Percentiles rank a stretch among this genome's conserved stretches.
Conservation (phyloP, 2,888 invertebrate species). For the Hymenopus coronatus region DNA sequence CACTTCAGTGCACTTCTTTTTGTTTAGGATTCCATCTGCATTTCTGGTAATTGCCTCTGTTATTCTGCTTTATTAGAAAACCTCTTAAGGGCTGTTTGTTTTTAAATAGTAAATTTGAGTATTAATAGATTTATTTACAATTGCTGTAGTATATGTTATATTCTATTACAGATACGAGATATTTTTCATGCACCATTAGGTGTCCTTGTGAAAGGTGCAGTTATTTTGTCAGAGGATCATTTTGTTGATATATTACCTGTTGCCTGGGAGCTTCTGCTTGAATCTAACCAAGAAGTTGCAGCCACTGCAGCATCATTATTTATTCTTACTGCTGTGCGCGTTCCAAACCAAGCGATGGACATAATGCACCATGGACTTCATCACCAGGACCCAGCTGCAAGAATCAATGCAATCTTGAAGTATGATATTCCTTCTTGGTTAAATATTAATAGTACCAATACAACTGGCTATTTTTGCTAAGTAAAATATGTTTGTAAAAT, state of each 20-base stretch:
- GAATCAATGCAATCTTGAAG: constrained; percentile 80
- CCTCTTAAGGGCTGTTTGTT: too few species aligned
- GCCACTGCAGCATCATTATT: constrained; percentile 86
- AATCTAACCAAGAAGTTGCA: constrained; percentile 84
- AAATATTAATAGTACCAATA: neutral
- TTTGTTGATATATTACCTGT: constrained; percentile 86
- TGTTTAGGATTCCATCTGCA: too few species aligned
- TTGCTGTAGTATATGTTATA: too few species aligned
- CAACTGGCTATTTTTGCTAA: neutral
- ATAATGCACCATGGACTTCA: constrained; percentile 87
- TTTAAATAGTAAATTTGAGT: too few species aligned
- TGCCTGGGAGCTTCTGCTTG: constrained; percentile 92
- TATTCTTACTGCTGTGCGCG: constrained; percentile 88
- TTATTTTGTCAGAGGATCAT: constrained; percentile 81
- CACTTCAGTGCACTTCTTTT: too few species aligned
- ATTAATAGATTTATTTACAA: too few species aligned
- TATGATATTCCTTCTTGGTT: constrained; percentile 39
- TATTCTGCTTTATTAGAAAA: too few species aligned
- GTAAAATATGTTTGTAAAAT: neutral
- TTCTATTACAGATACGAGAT: constrained; percentile 65
- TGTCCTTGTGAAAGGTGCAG: constrained; percentile 83
- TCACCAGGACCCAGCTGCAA: constrained; percentile 74
- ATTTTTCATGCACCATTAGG: constrained; percentile 89
- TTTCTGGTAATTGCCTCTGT: too few species aligned
- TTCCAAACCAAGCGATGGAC: constrained; percentile 83